Evolutionary conservation across 2,888 invertebrate genomes (phyloP), one percentile per base, ranked within the genome.

Genomic region (Hirudinaria manillensis): DNA sequence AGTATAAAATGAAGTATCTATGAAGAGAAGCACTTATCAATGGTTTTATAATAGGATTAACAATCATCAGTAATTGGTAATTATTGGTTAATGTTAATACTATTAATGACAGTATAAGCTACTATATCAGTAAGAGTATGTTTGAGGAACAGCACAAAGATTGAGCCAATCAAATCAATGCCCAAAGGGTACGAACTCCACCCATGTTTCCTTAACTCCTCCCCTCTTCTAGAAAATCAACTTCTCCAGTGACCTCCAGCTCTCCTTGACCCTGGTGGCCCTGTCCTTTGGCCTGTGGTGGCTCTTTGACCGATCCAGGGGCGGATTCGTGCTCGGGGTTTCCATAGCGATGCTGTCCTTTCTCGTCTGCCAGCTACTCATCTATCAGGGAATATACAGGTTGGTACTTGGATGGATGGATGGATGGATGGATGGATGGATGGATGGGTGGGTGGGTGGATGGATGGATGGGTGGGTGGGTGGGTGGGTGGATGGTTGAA

Each of bases 271-370:
- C 13, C 80, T 86, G 65, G 84, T 85, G 34, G 85, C 85, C 2
- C 83, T 86, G 83, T 86, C 86, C 51, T 82, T 86, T 45, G 86
- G 86, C 0, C 80, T 86, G 34, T 86, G 86, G 86, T 86, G 86
- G 86, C 79, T 85, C 76, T 86, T 86, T 81, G 86, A 86, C 78
- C 79, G 86, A 70, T 86, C 86, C 10, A 80, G 82, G 34, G 83
- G 84, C 77, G 86, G 86, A 16, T 84, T 86, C 78, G 84, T 84
- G 51, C 82, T 86, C 3, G 86, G 86, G n/a, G 81, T 86, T 16
- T 81, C 82, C 10, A 85, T 85, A 56, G 86, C 86, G 32, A 81
- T 84, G 13, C 78, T 86, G 7, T 85, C 86, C 4, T 86, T 85
- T 27, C 81, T 86, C 70, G 82, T 85, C 27, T 84, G 85, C 67